phyloP scores from a whole-genome alignment of 2,797 vertebrate genomes.

The Parauchenoglanis ngamensis region DNA sequence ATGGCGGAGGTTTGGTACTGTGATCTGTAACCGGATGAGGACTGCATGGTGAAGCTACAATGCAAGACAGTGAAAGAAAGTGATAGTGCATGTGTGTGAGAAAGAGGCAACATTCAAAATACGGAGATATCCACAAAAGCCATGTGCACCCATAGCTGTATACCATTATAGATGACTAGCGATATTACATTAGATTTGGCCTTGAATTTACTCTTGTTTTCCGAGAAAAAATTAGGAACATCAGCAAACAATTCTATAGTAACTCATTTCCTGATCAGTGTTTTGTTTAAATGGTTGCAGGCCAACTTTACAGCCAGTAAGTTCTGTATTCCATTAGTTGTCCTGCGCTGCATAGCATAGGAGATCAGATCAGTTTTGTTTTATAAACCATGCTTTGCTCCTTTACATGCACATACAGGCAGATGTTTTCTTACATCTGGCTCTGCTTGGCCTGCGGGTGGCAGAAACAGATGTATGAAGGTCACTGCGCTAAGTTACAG shows the following conservation, averaged over 20 bases:
- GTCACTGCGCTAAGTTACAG: constrained; percentile 22
- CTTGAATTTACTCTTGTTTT: background rate
- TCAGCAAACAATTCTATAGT: background rate
- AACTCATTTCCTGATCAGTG: background rate
- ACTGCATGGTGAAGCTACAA: constrained; percentile 78
- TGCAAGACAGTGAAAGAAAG: constrained; percentile 62
- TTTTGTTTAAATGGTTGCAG: background rate
- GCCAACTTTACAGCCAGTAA: background rate
- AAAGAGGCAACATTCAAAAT: background rate
- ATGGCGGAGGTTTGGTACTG: constrained; percentile 67
- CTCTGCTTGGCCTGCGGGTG: constrained; percentile 3
- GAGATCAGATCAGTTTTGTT: background rate
- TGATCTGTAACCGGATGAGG: constrained; percentile 73
- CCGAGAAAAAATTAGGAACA: background rate
- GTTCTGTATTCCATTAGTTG: background rate
- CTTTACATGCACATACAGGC: constrained; percentile 1
- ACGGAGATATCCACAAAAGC: constrained; percentile 19
- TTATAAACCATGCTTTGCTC: background rate
- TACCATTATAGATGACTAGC: background rate
- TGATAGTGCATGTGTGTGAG: constrained; percentile 13
- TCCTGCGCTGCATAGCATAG: background rate
- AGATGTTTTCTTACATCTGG: constrained; percentile 23
- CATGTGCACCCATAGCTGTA: constrained; percentile 52
- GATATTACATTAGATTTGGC: background rate
- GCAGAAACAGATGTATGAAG: constrained; percentile 22